phyloP scores from a whole-genome alignment of 2,113 vertebrate species.

The Anarhynchus alexandrinus region DNA sequence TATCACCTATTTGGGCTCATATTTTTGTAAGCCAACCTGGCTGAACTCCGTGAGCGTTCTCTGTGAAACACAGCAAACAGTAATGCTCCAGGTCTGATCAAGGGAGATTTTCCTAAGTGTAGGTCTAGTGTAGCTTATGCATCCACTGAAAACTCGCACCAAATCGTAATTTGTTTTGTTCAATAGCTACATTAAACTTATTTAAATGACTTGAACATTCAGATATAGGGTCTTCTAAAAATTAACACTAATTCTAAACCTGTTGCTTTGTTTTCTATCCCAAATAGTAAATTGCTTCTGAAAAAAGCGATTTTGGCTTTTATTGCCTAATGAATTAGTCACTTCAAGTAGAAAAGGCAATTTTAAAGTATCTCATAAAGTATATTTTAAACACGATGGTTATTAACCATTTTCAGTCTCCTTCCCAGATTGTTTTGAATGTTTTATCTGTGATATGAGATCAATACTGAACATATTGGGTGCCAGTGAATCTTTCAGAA shows the following conservation, averaged over 20 bases:
- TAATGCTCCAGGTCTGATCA: background rate
- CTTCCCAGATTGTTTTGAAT: background rate
- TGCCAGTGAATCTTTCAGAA: constrained; percentile 29
- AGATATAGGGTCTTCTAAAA: background rate
- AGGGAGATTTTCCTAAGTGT: background rate
- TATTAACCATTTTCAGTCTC: constrained; percentile 1
- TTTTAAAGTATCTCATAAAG: background rate
- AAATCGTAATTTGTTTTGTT: background rate
- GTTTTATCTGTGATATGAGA: background rate
- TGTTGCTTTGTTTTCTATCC: constrained; percentile 1
- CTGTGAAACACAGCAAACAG: background rate
- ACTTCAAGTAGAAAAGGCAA: background rate
- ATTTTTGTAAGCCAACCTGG: background rate
- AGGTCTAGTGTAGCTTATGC: background rate
- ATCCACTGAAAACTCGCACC: background rate
- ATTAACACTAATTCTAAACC: background rate
- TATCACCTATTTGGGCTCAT: background rate
- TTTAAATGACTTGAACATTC: background rate
- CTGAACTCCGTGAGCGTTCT: background rate
- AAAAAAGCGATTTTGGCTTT: background rate
- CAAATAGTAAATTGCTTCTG: constrained; percentile 4
- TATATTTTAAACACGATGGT: background rate
- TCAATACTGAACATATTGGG: constrained; percentile 9
- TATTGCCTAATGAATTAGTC: constrained; percentile 20
- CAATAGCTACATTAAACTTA: background rate